Evolutionary conservation across 2,113 vertebrate genomes (phyloP).

Genomic region (Rallus limicola): DNA sequence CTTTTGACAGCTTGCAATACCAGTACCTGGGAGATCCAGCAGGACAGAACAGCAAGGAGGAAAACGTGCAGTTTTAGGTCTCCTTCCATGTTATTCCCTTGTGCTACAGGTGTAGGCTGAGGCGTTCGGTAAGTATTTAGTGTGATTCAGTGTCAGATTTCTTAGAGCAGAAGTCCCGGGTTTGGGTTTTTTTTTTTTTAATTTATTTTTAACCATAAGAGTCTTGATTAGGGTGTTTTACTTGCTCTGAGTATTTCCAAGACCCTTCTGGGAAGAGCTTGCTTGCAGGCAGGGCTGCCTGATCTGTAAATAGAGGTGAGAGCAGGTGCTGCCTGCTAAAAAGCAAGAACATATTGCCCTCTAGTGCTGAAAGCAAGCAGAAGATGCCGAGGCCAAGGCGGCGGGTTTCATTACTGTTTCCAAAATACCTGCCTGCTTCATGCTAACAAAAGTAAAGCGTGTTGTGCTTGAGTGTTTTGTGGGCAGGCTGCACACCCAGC

Average conservation of each 20-base stretch:
- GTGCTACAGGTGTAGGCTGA: background rate
- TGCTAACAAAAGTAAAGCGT: background rate
- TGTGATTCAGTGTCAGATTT: background rate
- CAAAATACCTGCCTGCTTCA: background rate
- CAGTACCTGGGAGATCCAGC: background rate
- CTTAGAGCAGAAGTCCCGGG: background rate
- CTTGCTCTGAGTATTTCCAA: background rate
- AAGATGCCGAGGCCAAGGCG: background rate
- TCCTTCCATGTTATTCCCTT: background rate
- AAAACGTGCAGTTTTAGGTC: rapidly evolving
- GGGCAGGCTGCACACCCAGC: background rate
- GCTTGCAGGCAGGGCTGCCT: background rate
- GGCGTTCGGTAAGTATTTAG: background rate
- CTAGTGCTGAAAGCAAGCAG: constrained; percentile 65
- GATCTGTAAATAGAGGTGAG: background rate
- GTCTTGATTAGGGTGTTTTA: background rate
- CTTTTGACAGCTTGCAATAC: background rate
- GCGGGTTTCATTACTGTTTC: background rate
- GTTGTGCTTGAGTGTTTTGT: background rate
- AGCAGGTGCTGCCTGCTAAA: background rate
- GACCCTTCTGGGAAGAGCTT: background rate
- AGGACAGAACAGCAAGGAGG: background rate
- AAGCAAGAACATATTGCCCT: constrained; percentile 73
- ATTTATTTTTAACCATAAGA: background rate
- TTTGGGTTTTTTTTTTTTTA: background rate